phyloP scores from a whole-genome alignment of 2,888 invertebrate genomes.

The Scaptomyza reducta region DNA sequence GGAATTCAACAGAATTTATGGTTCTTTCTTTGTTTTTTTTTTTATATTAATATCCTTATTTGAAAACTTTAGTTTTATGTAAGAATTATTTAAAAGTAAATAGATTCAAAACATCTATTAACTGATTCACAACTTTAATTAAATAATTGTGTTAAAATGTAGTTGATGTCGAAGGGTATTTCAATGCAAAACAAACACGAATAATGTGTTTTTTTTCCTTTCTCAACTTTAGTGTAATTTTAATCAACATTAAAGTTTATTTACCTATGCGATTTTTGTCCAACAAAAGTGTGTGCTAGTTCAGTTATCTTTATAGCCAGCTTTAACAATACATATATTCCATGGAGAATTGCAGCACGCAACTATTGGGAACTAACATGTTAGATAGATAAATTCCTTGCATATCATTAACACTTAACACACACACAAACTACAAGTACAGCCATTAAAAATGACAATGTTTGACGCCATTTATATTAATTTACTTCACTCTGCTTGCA shows the following conservation, averaged over 20 bases:
- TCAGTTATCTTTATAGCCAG: neutral
- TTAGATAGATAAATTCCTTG: conserved; percentile 11
- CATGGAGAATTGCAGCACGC: conserved; percentile 36
- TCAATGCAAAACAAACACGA: neutral
- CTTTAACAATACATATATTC: conserved; percentile 1
- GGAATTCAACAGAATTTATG: conserved; percentile 6
- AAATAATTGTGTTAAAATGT: neutral
- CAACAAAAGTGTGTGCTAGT: neutral
- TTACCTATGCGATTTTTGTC: neutral
- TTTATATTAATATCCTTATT: neutral
- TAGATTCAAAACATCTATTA: no score
- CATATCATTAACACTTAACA: conserved; percentile 46
- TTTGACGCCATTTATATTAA: conserved; percentile 67
- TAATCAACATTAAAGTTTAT: neutral
- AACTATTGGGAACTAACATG: conserved; percentile 23
- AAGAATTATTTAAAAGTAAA: no score
- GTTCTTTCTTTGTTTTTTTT: neutral
- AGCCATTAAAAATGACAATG: conserved; percentile 53
- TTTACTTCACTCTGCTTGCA: conserved; percentile 65
- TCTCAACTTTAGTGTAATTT: neutral
- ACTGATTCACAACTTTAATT: neutral
- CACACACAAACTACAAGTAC: conserved; percentile 22
- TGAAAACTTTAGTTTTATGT: no score
- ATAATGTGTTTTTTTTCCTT: neutral
- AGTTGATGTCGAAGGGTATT: no score